Evolutionary conservation across 2,797 vertebrate species (phyloP).

Genomic region (Pangasius djambal): DNA sequence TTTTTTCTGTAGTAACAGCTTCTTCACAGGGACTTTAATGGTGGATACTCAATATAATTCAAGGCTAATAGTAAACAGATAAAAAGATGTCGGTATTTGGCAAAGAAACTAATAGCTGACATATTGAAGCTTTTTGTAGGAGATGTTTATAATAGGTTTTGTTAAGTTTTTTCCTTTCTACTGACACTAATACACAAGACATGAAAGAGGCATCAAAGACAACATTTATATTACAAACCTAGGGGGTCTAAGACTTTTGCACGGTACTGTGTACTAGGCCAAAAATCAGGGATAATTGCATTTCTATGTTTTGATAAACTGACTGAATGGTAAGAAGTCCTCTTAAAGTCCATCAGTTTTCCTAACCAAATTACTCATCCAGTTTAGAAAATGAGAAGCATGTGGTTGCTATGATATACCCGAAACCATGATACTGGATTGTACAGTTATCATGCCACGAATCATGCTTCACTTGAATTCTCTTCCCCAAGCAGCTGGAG

Average conservation of each 20-base stretch:
- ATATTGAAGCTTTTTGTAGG: no score
- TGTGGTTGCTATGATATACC: neutral
- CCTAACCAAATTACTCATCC: neutral
- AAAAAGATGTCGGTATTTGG: neutral
- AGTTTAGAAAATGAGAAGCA: neutral
- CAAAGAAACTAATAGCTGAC: neutral
- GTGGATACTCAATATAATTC: neutral
- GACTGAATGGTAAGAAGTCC: neutral
- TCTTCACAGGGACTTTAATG: neutral
- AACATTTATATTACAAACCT: neutral
- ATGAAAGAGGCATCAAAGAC: neutral
- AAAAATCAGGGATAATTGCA: neutral
- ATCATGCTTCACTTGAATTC: slow-evolving; percentile 70
- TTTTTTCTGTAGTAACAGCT: neutral
- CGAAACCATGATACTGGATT: slow-evolving; percentile 25
- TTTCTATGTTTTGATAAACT: neutral
- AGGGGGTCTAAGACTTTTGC: neutral
- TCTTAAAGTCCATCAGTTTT: neutral
- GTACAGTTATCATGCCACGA: slow-evolving; percentile 19
- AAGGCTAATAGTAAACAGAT: neutral
- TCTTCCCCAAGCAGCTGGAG: slow-evolving; percentile 79
- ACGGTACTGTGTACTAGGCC: neutral
- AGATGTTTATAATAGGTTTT: neutral
- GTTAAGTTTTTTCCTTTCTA: neutral
- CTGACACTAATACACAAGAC: neutral